Base-by-base conservation (phyloP, 2,797 vertebrate species). In the Typhlichthys subterraneus region DNA sequence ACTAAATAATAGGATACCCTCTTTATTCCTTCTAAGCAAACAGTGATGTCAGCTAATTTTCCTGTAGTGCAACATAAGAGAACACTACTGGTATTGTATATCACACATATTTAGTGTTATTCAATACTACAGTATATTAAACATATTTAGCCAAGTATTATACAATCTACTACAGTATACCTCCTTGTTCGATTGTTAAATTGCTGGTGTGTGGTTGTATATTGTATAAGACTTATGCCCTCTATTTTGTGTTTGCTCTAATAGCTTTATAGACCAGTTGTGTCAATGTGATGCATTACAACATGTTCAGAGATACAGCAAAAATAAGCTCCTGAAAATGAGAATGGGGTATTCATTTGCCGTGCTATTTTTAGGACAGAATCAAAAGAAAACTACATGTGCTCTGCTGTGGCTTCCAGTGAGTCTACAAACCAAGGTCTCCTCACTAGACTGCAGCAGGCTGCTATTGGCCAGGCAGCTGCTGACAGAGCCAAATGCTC, bases 401-500 rank as follows among this genome's bases (percentile, higher is more conserved):
- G 1, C 33, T 67, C 67, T 69, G 47, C 56, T 3, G 5, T 0
- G 55, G 50, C 46, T 65, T 75, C 77, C 73, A 80, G 84, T 50
- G 78, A 88, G 57, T 72, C 85, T 77, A 45, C 78, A 85, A 78
- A 85, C 75, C 83, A 87, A 82, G 69, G 72, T 57, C 58, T 59
- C 72, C 70, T 72, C 68, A 70, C 75, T 73, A 84, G 84, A 88
- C 87, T 89, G 90, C 89, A 90, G 85, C 87, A 79, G 73, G 12
- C 59, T 77, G 76, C 76, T 15, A 94, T 93, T 94, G 93, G 93
- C 73, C 76, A 51, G 53, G 38, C 19, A 70, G 65, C 63, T 84
- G 85, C 85, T 89, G 87, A 91, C 88, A 85, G 76, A 59, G 57
- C 50, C 57, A 79, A 29, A 74, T 82, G 85, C 59, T 67, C 38